Percentiles rank a stretch among this genome's conserved stretches.
These are phyloP conservation scores for Corythornis vintsioides DNA, from an alignment of 2,113 vertebrate species.

Conservation along the genomic window DNA sequence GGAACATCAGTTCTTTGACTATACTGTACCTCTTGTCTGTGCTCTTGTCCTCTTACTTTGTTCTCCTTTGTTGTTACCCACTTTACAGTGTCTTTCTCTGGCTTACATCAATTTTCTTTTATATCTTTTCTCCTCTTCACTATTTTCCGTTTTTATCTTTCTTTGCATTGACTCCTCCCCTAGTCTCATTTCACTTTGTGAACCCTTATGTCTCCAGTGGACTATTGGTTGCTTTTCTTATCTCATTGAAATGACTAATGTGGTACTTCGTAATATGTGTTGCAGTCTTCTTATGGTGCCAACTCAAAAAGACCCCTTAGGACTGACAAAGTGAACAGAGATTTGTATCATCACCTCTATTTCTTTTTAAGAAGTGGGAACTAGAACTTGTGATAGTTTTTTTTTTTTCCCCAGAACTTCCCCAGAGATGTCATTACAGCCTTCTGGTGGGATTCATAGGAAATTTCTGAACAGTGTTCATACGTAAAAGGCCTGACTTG, in stretches of 20 bases:
- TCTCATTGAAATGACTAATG: neutral
- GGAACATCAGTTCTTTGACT: neutral
- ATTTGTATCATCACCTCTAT: neutral
- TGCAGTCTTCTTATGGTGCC: neutral
- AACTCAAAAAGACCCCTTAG: neutral
- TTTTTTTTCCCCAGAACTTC: neutral
- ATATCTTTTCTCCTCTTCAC: accelerated
- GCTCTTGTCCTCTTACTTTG: neutral
- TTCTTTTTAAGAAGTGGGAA: neutral
- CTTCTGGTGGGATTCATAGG: neutral
- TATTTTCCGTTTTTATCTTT: neutral
- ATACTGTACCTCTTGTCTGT: neutral
- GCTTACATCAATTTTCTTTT: neutral
- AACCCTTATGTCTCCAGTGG: neutral
- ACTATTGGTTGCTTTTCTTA: neutral
- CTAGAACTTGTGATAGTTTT: neutral
- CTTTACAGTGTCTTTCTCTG: neutral
- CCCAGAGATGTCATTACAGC: neutral
- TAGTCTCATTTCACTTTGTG: neutral
- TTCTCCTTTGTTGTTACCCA: neutral
- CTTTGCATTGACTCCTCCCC: neutral
- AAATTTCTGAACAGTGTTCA: neutral
- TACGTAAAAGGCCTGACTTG: neutral
- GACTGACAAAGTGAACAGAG: neutral
- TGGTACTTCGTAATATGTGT: neutral